A percentile compares a stretch with the other conserved stretches of the same genome.
Evolutionary conservation across 2,113 vertebrate genomes (phyloP).

Genomic region (Myrmecophaga tridactyla): DNA sequence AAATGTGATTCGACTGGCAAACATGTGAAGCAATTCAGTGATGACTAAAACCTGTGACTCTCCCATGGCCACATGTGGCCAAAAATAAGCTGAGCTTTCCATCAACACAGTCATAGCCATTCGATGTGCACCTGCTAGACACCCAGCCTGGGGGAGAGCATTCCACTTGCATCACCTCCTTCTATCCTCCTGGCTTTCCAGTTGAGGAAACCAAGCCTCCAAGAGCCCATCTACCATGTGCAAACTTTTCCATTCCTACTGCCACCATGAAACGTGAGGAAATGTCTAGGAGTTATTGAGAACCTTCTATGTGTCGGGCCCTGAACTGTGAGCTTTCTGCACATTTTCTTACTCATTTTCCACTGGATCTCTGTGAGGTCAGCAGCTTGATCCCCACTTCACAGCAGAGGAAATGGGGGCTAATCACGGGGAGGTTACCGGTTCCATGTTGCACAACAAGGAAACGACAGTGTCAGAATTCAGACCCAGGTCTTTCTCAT

Average conservation of each 20-base stretch:
- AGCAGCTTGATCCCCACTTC: fast-evolving
- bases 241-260: neutral
- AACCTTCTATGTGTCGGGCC: neutral
- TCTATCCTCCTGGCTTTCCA: neutral
- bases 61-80: too few species aligned
- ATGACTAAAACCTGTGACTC: fast-evolving
- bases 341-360: fast-evolving
- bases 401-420: fast-evolving
- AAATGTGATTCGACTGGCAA: neutral
- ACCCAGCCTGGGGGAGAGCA: neutral
- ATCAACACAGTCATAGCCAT: fast-evolving
- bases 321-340: neutral
- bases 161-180: fast-evolving
- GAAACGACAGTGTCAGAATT: neutral
- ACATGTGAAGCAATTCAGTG: too few species aligned
- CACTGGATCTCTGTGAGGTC: neutral
- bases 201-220: fast-evolving
- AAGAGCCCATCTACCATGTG: neutral
- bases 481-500: neutral
- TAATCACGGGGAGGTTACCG: fast-evolving
- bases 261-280: neutral
- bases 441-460: fast-evolving
- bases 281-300: neutral
- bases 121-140: neutral
- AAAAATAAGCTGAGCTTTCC: neutral